phyloP scores from a whole-genome alignment of 2,113 vertebrate genomes.

The Corythornis cristatus region DNA sequence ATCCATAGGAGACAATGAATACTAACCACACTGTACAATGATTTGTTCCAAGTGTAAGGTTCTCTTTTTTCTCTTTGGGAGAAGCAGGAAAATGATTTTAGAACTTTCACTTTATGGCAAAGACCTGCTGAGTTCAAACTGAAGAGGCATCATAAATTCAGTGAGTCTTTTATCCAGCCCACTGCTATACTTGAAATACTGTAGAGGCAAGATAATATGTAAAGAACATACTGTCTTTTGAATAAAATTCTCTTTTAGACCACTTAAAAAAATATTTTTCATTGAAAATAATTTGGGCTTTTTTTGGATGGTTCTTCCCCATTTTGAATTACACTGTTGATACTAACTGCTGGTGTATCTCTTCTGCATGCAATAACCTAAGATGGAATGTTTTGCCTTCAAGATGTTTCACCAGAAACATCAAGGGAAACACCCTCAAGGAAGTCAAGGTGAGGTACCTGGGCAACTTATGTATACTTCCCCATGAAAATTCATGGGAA shows the following conservation, averaged over 20 bases:
- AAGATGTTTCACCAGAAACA: not conserved
- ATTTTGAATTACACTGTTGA: not conserved
- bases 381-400: not conserved
- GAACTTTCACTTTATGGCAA: slow-evolving; percentile 9
- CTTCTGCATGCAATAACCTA: not conserved
- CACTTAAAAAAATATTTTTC: not conserved
- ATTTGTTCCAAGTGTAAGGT: not conserved
- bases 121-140: slow-evolving; percentile 33
- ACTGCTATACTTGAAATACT: not conserved
- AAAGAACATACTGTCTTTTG: not conserved
- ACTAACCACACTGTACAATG: not conserved
- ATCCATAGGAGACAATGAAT: not conserved
- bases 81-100: not conserved
- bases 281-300: not conserved
- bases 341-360: not conserved
- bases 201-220: not conserved
- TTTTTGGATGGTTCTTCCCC: not conserved
- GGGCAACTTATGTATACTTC: not conserved
- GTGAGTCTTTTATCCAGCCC: not conserved
- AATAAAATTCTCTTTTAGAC: not conserved
- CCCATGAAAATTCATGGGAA: not conserved
- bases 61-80: not conserved
- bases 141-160: slow-evolving; percentile 24
- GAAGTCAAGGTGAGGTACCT: not conserved
- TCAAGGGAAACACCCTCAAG: no score